Base-by-base conservation (phyloP, 1,140 invertebrate genomes). In the Zaprionus taronus region DNA sequence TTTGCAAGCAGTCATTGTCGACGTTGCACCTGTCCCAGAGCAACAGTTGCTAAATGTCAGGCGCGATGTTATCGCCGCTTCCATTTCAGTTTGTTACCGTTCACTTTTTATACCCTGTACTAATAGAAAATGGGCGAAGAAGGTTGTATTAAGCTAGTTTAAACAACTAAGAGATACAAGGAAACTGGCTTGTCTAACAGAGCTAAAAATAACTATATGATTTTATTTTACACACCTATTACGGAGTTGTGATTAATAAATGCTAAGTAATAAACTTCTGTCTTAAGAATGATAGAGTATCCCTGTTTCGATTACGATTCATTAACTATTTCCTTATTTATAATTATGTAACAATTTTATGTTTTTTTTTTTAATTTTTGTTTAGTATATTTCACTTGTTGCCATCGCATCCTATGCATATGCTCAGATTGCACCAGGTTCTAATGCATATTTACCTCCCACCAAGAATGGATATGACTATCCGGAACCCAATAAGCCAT, bases 361-460 rank as follows among this genome's bases (percentile, higher is more conserved):
- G 7, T 47, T 28, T 61, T 31, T 56, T 56, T 47, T 4, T 7
- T 68, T n/a, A 44, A 53, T 38, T 55, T 0, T 44, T 44, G 26
- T 51, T 26, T 68, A 24, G 14, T 26, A 44, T 60, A 89, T 91
- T 84, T 83, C 85, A 80, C 70, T 92, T 56, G 81, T 83, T 84
- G 89, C 81, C 74, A 81, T 92, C 57, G 77, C 68, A 64, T 85
- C 83, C 77, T 92, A 76, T 68, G 82, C 63, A 51, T 84, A 81
- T 78, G 90, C 87, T 77, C 91, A 92, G 72, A 64, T 92, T 80
- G 93, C 82, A 81, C 93, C 75, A 5, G 94, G 94, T 56, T 94
- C 94, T 76, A 95, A 95, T 81, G 94, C 94, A 31, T 95, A 95
- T 82, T 91, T 95, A 55, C 95, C 95, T 51, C 95, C 95, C 41